Percentiles rank a stretch among this genome's conserved stretches.
Conservation (phyloP, 2,113 vertebrate species). For the Triplophysa dalaica region DNA sequence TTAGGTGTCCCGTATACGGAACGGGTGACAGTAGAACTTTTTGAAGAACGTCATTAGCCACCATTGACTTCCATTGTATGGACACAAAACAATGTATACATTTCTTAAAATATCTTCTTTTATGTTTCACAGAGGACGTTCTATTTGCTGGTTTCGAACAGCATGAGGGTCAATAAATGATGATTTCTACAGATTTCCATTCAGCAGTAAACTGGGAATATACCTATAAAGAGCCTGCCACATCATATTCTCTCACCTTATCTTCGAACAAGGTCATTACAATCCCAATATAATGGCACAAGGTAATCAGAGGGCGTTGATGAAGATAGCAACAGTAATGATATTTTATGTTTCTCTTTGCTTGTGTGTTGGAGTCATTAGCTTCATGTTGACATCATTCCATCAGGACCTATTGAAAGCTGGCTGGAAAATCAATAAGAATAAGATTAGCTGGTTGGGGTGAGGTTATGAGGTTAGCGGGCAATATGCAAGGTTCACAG, state of each 20-base stretch:
- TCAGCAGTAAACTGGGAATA: constrained; percentile 33
- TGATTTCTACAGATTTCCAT: not conserved
- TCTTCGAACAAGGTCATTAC: constrained; percentile 68
- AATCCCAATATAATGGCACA: constrained; percentile 81
- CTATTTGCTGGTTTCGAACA: too few species aligned
- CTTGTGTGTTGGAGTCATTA: constrained; percentile 86
- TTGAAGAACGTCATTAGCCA: too few species aligned
- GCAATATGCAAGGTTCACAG: constrained; percentile 83
- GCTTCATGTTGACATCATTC: constrained; percentile 85
- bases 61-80: too few species aligned
- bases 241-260: constrained; percentile 42
- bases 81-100: too few species aligned
- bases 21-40: too few species aligned
- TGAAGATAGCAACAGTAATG: constrained; percentile 82
- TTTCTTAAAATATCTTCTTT: too few species aligned
- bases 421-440: constrained; percentile 92
- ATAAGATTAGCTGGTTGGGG: constrained; percentile 93
- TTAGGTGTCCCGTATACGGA: too few species aligned
- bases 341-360: constrained; percentile 86
- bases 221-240: constrained; percentile 26
- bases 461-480: constrained; percentile 88
- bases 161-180: too few species aligned
- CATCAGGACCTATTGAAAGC: constrained; percentile 85
- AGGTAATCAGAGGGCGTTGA: constrained; percentile 82
- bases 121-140: too few species aligned